A percentile compares a stretch with the other conserved stretches of the same genome.
Evolutionary conservation across 2,797 vertebrate species (phyloP).

Genomic region (Enteromius thamalakanensis): DNA sequence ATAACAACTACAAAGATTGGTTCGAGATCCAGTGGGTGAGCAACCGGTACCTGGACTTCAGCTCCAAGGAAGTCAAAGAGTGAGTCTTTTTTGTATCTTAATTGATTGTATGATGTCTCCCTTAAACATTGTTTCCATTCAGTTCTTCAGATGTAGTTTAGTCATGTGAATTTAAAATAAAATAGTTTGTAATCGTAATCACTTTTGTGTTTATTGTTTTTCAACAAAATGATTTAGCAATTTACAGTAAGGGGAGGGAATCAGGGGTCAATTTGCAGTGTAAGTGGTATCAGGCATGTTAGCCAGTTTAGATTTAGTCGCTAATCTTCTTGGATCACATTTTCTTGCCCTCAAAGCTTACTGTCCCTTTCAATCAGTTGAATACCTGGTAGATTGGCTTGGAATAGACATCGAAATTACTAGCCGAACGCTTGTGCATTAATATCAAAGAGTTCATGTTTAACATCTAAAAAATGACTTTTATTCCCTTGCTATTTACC

Average conservation of each 20-base stretch:
- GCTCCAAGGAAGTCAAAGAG: constrained; percentile 97
- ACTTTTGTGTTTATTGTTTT: no score
- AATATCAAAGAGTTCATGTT: background rate
- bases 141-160: constrained; percentile 45
- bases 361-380: constrained; percentile 72
- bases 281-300: constrained; percentile 55
- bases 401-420: constrained; percentile 55
- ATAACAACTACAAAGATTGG: constrained; percentile 95
- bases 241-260: background rate
- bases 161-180: background rate
- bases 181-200: background rate
- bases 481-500: no score
- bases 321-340: constrained; percentile 76
- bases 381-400: constrained; percentile 56
- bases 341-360: constrained; percentile 70
- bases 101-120: background rate
- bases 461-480: background rate
- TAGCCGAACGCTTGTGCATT: background rate
- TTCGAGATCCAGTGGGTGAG: constrained; percentile 99
- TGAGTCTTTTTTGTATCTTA: constrained; percentile 69
- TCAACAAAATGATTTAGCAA: background rate
- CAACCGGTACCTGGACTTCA: constrained; percentile 97
- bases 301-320: constrained; percentile 62
- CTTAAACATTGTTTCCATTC: background rate
- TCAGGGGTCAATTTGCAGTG: constrained; percentile 48